Conservation (phyloP, 2,113 vertebrate genomes). For the Chamaetylas fuelleborni region DNA sequence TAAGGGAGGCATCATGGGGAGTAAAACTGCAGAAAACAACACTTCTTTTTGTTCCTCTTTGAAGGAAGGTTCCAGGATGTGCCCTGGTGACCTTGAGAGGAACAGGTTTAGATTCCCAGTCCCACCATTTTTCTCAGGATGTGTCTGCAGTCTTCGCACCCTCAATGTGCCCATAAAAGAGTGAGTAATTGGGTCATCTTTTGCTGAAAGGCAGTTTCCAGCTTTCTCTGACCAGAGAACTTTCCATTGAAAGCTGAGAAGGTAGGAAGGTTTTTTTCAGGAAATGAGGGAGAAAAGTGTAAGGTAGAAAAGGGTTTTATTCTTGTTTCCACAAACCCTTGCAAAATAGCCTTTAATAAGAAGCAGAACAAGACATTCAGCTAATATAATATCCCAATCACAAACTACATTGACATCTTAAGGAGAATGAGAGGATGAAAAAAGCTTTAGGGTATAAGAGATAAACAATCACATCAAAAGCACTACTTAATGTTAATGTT, state of each 20-base stretch:
- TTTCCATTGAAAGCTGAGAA: background rate
- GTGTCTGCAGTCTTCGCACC: background rate
- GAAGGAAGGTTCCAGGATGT: background rate
- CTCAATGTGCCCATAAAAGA: background rate
- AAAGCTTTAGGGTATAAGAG: background rate
- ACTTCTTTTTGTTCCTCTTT: background rate
- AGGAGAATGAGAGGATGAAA: background rate
- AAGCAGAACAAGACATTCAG: constrained; percentile 8
- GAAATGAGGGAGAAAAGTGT: background rate
- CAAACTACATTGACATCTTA: constrained; percentile 3
- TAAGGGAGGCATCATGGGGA: background rate
- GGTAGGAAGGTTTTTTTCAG: background rate
- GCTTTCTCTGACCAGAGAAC: background rate
- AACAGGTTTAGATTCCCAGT: background rate
- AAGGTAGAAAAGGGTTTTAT: background rate
- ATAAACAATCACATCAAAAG: constrained; percentile 39
- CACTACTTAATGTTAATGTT: background rate
- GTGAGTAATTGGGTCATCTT: background rate
- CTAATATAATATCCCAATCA: background rate
- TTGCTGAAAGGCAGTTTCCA: background rate
- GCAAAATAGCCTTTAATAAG: constrained; percentile 42
- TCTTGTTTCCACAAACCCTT: background rate
- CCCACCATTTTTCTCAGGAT: background rate
- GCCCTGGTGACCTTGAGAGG: background rate
- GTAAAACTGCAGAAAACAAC: background rate